phyloP scores from a whole-genome alignment of 2,113 vertebrate genomes.

The Cyanoliseus patagonus region DNA sequence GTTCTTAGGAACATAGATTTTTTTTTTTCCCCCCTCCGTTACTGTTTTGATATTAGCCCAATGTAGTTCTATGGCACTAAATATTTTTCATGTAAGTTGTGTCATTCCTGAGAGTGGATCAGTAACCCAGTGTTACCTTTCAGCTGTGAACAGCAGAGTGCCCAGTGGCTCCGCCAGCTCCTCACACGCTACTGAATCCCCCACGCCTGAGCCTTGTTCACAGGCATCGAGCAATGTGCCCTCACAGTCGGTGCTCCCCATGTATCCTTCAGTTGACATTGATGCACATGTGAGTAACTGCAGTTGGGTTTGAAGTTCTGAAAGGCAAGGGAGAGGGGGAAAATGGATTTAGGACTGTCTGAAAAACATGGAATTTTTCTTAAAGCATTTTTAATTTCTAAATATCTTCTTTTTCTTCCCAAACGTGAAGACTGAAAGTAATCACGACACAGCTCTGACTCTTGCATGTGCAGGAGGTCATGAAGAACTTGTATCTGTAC shows the following conservation, averaged over 20 bases:
- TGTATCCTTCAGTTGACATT: conserved; percentile 96
- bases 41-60: not conserved
- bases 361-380: not conserved
- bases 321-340: not conserved
- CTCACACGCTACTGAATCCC: conserved; percentile 83
- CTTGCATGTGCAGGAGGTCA: conserved; percentile 96
- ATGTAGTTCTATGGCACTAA: not conserved
- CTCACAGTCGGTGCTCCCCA: conserved; percentile 85
- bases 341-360: not conserved
- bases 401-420: not conserved
- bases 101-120: not conserved
- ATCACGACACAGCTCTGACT: conserved; percentile 97
- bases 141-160: conserved; percentile 95
- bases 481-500: conserved; percentile 96
- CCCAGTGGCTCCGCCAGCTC: conserved; percentile 79
- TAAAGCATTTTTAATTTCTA: not conserved
- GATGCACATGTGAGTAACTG: conserved; percentile 92
- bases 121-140: conserved; percentile 55
- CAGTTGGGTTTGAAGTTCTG: not conserved
- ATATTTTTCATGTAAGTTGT: not conserved
- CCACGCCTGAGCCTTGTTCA: conserved; percentile 81
- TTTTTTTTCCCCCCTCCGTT: not conserved
- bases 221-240: conserved; percentile 82
- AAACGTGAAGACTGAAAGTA: conserved; percentile 89
- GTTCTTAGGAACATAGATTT: not conserved